These are phyloP conservation scores for Mola mola DNA, from an alignment of 2,113 vertebrate genomes.

Conservation along the genomic window DNA sequence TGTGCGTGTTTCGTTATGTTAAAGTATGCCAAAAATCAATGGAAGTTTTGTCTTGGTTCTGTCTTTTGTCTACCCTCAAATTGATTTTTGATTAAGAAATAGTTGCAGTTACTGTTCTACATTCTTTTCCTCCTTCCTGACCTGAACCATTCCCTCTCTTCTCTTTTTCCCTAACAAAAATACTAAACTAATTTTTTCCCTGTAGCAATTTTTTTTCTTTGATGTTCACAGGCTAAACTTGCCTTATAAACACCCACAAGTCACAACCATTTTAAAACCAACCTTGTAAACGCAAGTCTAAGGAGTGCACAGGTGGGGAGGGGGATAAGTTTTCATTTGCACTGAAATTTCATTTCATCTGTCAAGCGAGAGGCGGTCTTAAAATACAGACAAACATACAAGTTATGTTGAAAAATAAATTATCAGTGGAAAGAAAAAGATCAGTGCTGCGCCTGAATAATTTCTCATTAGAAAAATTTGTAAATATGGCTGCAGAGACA, in stretches of 20 bases:
- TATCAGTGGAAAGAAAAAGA: conserved; percentile 43
- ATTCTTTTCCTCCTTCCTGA: conserved; percentile 3
- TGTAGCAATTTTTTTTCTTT: conserved; percentile 59
- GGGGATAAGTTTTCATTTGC: conserved; percentile 44
- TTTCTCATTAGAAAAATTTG: conserved; percentile 68
- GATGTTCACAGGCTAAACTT: conserved; percentile 69
- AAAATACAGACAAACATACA: conserved; percentile 31
- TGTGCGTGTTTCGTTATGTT: neutral
- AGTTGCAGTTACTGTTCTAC: neutral
- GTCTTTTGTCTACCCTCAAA: neutral
- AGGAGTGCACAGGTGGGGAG: conserved; percentile 18
- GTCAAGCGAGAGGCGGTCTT: conserved; percentile 25
- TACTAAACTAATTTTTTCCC: conserved; percentile 72
- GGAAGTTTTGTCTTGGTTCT: neutral
- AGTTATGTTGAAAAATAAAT: conserved; percentile 62
- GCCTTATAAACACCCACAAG: conserved; percentile 71
- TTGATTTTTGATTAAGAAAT: conserved; percentile 33
- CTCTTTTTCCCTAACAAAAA: conserved; percentile 15
- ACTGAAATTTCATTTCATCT: conserved; percentile 60
- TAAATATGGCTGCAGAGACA: conserved; percentile 54
- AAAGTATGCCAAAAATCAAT: neutral
- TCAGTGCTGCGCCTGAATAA: conserved; percentile 53
- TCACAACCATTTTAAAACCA: conserved; percentile 72
- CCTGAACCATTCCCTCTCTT: conserved; percentile 3
- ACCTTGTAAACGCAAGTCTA: conserved; percentile 63